A percentile compares a stretch with the other conserved stretches of the same genome.
These are phyloP conservation scores for Urocynchramus pylzowi DNA, from an alignment of 2,113 vertebrate genomes.

Conservation along the genomic window DNA sequence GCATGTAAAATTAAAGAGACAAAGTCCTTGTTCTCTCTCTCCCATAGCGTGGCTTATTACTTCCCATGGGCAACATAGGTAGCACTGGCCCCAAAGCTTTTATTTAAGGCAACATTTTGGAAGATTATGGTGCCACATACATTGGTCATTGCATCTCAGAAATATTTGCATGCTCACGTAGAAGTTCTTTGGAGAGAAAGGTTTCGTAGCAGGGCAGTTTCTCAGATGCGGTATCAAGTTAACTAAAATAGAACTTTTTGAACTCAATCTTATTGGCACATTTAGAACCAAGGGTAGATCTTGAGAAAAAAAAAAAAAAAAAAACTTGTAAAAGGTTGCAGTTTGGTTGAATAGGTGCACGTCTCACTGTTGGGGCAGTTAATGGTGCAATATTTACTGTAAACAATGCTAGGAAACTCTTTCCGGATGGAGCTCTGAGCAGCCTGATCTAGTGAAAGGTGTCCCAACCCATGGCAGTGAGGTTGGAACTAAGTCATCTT, in stretches of 20 bases:
- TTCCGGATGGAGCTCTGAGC: not conserved
- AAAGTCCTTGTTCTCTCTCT: not conserved
- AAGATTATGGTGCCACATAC: not conserved
- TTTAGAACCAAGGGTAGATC: not conserved
- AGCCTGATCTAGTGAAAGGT: not conserved
- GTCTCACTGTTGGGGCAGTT: not conserved
- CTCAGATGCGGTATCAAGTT: not conserved
- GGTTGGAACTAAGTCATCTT: not conserved
- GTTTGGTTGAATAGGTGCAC: not conserved
- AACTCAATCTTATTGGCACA: fast-evolving
- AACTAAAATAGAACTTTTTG: not conserved
- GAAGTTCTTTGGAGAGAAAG: not conserved
- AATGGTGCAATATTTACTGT: not conserved
- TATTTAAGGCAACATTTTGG: not conserved
- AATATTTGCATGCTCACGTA: fast-evolving
- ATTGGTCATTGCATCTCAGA: not conserved
- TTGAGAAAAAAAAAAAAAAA: not conserved
- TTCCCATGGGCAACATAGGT: not conserved
- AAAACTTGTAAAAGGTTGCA: not conserved
- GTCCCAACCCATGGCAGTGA: not conserved
- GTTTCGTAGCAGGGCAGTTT: not conserved
- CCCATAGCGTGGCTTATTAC: not conserved
- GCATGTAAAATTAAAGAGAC: constrained; percentile 72
- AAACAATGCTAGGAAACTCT: not conserved
- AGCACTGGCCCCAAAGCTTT: not conserved